Base-by-base conservation (phyloP, 2,113 vertebrate genomes). In the Oryzias melastigma region DNA sequence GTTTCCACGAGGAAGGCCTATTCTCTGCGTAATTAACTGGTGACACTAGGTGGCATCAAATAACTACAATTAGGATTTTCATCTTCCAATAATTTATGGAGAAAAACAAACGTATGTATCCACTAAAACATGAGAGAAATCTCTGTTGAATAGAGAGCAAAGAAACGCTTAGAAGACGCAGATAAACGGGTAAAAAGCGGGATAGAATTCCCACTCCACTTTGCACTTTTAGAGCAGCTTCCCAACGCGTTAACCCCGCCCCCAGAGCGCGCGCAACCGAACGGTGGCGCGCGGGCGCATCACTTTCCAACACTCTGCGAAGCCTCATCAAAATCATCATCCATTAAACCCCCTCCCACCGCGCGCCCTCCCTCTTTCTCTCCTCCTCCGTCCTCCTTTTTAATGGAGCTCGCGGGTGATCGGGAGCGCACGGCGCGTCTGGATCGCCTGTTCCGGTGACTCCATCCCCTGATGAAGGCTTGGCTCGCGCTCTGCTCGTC, bases 201-300 rank as follows among this genome's bases (percentile, higher is more conserved):
- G 52, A 22, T 50, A 56, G 18, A 40, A 8, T 44, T 48, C 43
- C 46, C 48, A 67, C 29, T 42, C 57, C 29, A 13, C 44, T 65
- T 88, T 87, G 91, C 89, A 91, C 88, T 91, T 87, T 78, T 89
- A 86, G 88, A 87, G 80, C 65, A 89, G 87, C 89, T 47, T 35
- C 51, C 88, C 88, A 88, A 86, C 89, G 90, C 91, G 89, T 88
- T 85, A 90, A 85, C 83, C 75, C 88, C 89, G 86, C 93, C 94
- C 84, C 62, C 41, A 86, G 86, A 27, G 20, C 78, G 91, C 78
- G 91, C 94, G 93, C 91, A 92, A 91, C 89, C 81, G 84, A 91
- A 90, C 92, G 87, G 90, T 91, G 91, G 93, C 93, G 93, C 90
- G 87, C 74, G 88, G 92, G 91, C 94, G 92, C 92, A 86, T 91